Evolutionary conservation across 2,797 vertebrate genomes (phyloP), one percentile per base, ranked within the genome.

Genomic region (Peromyscus melanophrys): DNA sequence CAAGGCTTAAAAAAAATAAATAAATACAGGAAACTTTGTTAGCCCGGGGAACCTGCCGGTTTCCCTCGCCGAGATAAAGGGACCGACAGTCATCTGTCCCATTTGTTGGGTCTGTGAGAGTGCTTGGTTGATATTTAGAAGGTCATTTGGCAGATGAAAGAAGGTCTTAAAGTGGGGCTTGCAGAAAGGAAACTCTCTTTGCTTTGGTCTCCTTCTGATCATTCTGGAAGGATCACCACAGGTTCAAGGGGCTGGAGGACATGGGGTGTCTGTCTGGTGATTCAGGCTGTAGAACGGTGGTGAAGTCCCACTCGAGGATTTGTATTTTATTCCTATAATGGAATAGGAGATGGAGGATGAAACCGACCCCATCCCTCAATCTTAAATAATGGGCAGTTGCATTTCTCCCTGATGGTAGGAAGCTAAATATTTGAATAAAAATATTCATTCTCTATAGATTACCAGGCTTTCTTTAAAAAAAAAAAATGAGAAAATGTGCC

Each of bases 11-110:
- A 81, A 84, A 13, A 93, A 92, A 90, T 71, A 94, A 94, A 91
- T 80, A 97, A 88, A 94, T 43, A 89, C 29, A 92, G 95, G 82
- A 82, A 77, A 89, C 61, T 71, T 88, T 76, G 87, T 65, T 75
- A 63, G 80, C 49, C 40, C 6, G 2, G 2, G 80, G 46, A 67
- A 78, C 52, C 37, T 89, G 27, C 3, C 69, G 34, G 37, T 37
- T 93, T 95, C 49, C 55, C 88, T 87, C 52, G 52, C 69, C 65
- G 75, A 77, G 69, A 46, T 19, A 67, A 88, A 73, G 40, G 0
- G 11, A 17, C 88, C 46, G 37, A 5, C 27, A 21, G 13, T 49
- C 71, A 19, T n/a, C n/a, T 43, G 5, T 76, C 46, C n/a, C 12
- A 21, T 75, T 46, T 63, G 43, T 52, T 69, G 43, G 23, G 17